Evolutionary conservation across 2,113 vertebrate species (phyloP), one percentile per base, ranked within the genome.

Genomic region (Dermatemys mawii): DNA sequence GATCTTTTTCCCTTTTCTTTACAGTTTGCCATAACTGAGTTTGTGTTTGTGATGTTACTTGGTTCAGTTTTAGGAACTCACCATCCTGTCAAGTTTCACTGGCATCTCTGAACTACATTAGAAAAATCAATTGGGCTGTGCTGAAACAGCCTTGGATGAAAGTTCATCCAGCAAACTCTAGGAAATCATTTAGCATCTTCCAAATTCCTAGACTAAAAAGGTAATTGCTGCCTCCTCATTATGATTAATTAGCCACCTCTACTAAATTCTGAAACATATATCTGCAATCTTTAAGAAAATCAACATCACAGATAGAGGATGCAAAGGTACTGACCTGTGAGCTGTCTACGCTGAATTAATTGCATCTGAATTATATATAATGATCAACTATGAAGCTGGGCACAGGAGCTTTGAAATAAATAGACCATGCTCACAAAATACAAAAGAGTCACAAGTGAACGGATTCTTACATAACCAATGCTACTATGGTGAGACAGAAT

Each of bases 321-420:
- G 26, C 86, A 79, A 84, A 41, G 9, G 55, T 93, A 78, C 55
- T 24, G 48, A 51, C 81, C 46, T 67, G 44, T 3, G 2, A 90
- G 41, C 91, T 78, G 16, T 50, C 50, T 92, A 10, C 80, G 55
- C 10, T 92, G 78, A 96, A 84, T 49, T 85, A 93, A 79, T 88
- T 83, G 24, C 54, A 76, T 85, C 19, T 92, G 57, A 88, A 92
- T 84, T 75, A 84, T 78, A 41, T 26, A 48, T 81, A 51, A 35
- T 38, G 83, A 70, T 73, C 24, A 84, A 94, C 22, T 0, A 0
- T 75, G 49, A 48, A 87, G 55, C 5, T 75, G 84, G 48, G 75
- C 87, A 93, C 76, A 89, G 57, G 49, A 49, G 41, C 54, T 84
- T 75, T 91, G 83, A 84, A 9, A 87, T 86, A 92, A 84, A 85